phyloP scores from a whole-genome alignment of 2,113 vertebrate species.

The Boleophthalmus pectinirostris region DNA sequence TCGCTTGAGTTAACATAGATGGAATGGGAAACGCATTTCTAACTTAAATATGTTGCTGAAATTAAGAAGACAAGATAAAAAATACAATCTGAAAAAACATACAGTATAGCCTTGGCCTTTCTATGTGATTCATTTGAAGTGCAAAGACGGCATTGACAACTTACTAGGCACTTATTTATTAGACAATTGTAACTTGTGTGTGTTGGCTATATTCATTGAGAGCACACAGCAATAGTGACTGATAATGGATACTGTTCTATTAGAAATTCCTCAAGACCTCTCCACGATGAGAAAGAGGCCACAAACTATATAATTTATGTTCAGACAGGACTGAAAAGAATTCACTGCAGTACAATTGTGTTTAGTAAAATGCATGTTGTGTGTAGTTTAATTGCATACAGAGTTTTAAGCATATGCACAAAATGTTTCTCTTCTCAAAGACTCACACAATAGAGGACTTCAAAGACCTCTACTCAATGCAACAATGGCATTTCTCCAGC shows the following conservation, averaged over 20 bases:
- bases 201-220: constrained; percentile 1
- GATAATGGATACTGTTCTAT: constrained; percentile 33
- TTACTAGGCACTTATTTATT: no score
- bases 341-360: constrained; percentile 51
- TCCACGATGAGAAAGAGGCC: constrained; percentile 44
- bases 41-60: constrained; percentile 4
- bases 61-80: constrained; percentile 16
- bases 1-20: constrained; percentile 23
- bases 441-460: constrained; percentile 26
- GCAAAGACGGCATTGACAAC: no score
- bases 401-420: constrained; percentile 17
- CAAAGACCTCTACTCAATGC: constrained; percentile 41
- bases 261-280: constrained; percentile 33
- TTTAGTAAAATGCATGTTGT: constrained; percentile 65
- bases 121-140: no score
- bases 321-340: constrained; percentile 49
- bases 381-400: constrained; percentile 7
- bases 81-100: constrained; percentile 1
- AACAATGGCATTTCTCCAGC: constrained; percentile 40
- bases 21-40: not conserved
- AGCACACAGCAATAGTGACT: constrained; percentile 27
- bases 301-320: constrained; percentile 46
- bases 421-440: constrained; percentile 25
- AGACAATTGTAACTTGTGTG: not conserved
- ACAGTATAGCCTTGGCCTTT: no score